Evolutionary conservation across 2,113 vertebrate genomes (phyloP).

Genomic region (Baryphthengus martii): DNA sequence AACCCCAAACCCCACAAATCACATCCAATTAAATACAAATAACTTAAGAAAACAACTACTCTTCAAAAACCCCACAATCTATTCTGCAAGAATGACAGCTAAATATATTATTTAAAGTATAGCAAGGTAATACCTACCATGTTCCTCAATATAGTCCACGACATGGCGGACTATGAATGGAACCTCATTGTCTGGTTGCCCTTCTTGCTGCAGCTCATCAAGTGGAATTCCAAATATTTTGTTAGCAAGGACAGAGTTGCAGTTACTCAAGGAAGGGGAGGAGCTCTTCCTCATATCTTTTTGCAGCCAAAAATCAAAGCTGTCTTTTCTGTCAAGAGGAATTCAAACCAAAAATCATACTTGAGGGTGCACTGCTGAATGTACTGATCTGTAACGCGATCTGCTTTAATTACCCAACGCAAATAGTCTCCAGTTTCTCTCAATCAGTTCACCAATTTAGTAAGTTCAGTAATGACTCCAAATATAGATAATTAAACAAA

Average conservation of each 20-base stretch:
- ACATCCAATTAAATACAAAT: neutral
- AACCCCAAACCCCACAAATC: neutral
- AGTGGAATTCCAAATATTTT: conserved; percentile 96
- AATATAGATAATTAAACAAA: neutral
- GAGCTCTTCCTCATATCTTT: conserved; percentile 99
- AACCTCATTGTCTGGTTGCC: conserved; percentile 91
- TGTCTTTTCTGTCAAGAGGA: conserved; percentile 85
- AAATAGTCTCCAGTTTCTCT: neutral
- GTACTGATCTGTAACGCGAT: neutral
- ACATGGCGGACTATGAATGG: conserved; percentile 94
- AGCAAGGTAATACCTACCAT: conserved; percentile 81
- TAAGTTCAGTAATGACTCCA: neutral
- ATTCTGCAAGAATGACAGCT: neutral
- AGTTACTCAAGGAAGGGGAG: conserved; percentile 92
- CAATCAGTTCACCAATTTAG: neutral
- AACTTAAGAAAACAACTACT: neutral
- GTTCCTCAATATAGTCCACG: conserved; percentile 97
- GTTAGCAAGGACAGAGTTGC: conserved; percentile 90
- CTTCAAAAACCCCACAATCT: neutral
- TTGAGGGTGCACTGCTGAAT: conserved; percentile 30
- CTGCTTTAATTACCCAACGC: neutral
- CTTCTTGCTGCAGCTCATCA: conserved; percentile 93
- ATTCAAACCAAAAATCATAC: neutral
- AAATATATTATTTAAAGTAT: neutral
- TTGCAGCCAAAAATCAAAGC: conserved; percentile 89